Evolutionary conservation across 2,113 vertebrate species (phyloP).

Genomic region (Pan paniscus): DNA sequence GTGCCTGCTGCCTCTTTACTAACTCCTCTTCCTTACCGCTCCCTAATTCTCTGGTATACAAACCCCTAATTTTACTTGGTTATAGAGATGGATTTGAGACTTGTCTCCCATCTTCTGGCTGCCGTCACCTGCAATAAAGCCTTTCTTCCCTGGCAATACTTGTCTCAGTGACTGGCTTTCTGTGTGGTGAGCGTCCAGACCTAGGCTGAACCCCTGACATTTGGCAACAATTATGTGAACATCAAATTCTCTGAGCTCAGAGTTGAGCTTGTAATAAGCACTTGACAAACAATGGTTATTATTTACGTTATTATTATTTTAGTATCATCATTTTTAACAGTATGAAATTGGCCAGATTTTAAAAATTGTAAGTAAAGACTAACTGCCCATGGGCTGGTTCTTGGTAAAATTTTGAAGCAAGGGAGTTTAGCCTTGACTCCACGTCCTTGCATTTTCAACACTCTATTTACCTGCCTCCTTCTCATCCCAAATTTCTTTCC

Average conservation of each 20-base stretch:
- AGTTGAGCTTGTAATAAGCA: not conserved
- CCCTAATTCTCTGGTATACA: too few species aligned
- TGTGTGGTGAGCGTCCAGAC: too few species aligned
- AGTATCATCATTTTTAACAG: not conserved
- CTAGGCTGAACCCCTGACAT: too few species aligned
- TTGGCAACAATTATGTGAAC: not conserved
- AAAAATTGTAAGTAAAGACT: not conserved
- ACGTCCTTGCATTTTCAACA: rapidly evolving
- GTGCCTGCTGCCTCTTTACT: too few species aligned
- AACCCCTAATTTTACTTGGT: too few species aligned
- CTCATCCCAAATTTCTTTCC: rapidly evolving
- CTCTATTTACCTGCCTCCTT: not conserved
- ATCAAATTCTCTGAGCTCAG: not conserved
- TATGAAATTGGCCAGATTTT: not conserved
- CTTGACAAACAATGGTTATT: not conserved
- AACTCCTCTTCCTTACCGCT: too few species aligned
- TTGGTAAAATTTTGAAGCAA: not conserved
- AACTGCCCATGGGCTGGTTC: not conserved
- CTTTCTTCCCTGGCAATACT: too few species aligned
- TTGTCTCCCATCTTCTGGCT: too few species aligned
- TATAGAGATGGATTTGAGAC: too few species aligned
- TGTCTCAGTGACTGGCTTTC: too few species aligned
- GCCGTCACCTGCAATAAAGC: too few species aligned
- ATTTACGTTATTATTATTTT: not conserved
- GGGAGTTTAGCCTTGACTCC: not conserved